A percentile compares a stretch with the other conserved stretches of the same genome.
Conservation (phyloP, 2,797 vertebrate genomes). For the Sciaenops ocellatus region DNA sequence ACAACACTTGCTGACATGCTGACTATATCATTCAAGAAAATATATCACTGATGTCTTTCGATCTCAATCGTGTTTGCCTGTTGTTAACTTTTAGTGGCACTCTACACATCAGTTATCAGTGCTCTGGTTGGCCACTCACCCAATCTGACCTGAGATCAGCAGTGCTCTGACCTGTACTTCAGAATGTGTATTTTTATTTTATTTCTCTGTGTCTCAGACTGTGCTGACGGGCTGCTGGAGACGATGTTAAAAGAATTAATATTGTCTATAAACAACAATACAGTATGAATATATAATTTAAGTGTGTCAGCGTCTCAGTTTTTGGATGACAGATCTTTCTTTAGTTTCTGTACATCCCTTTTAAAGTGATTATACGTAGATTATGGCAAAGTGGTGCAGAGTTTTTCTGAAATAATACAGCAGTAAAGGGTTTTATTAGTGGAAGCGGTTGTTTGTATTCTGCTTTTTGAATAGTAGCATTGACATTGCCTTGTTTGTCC, state of each 20-base stretch:
- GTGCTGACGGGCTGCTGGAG: too few relatives aligned
- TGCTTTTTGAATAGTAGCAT: not conserved
- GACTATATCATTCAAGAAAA: not conserved
- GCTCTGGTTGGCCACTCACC: too few relatives aligned
- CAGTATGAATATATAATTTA: too few relatives aligned
- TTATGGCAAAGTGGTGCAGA: not conserved
- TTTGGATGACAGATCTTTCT: not conserved
- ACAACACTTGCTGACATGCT: too few relatives aligned
- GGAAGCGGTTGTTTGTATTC: too few relatives aligned
- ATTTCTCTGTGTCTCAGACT: too few relatives aligned
- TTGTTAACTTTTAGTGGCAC: not conserved
- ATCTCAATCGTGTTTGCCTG: not conserved
- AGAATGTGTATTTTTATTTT: too few relatives aligned
- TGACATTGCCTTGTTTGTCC: constrained; percentile 23
- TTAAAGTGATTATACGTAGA: not conserved
- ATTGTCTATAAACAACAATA: too few relatives aligned
- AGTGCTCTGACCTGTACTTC: too few relatives aligned
- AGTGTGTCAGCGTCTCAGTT: not conserved
- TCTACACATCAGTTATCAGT: too few relatives aligned
- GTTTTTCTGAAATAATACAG: not conserved
- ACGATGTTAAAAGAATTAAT: too few relatives aligned
- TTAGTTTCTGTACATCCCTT: not conserved
- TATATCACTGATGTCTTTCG: not conserved
- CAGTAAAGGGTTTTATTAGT: not conserved
- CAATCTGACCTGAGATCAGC: too few relatives aligned